Evolutionary conservation across 2,113 vertebrate genomes (phyloP), one percentile per base, ranked within the genome.

Genomic region (Siniperca knerii): DNA sequence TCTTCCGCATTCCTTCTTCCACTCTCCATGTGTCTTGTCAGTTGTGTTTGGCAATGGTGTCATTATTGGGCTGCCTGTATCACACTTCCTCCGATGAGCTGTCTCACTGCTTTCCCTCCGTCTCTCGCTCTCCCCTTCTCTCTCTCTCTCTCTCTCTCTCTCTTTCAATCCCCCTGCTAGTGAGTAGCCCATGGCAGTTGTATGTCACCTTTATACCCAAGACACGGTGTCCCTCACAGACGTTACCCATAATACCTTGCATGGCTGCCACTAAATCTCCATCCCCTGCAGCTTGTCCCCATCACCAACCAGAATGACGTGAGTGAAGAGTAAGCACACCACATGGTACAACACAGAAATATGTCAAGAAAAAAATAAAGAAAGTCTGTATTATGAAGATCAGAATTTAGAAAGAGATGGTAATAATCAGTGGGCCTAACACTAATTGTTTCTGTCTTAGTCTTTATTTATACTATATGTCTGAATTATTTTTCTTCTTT

Each of bases 1-100:
- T 93, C 90, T 90, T 69, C 83, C 10, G 77, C 92, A 68, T 88
- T 84, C 79, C 70, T 83, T 88, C 79, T 87, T 91, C 89, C 83
- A 83, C 84, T 87, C 90, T 92, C 91, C 90, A 91, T 92, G 91
- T 92, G 92, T 92, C 94, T 89, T 94, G 94, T 95, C 94, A 95
- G 89, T 92, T 92, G 92, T 92, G 88, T 93, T 93, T 89, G 93
- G 91, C 88, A 83, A 81, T 77, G 89, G 92, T 94, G 93, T 94
- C 94, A 93, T 94, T 92, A 94, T 85, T 84, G 93, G 92, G 90
- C 94, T 92, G 89, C 90, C 79, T 68, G 72, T 90, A 93, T 94
- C 93, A 91, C 93, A 92, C 92, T 88, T 91, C 74, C 76, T 84
- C 83, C 88, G 62, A 73, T 71, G 90, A 85, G 87, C 87, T 91